A percentile compares a stretch with the other conserved stretches of the same genome.
Conservation (phyloP, 2,113 vertebrate species). For the Protomyctophum bolini region DNA sequence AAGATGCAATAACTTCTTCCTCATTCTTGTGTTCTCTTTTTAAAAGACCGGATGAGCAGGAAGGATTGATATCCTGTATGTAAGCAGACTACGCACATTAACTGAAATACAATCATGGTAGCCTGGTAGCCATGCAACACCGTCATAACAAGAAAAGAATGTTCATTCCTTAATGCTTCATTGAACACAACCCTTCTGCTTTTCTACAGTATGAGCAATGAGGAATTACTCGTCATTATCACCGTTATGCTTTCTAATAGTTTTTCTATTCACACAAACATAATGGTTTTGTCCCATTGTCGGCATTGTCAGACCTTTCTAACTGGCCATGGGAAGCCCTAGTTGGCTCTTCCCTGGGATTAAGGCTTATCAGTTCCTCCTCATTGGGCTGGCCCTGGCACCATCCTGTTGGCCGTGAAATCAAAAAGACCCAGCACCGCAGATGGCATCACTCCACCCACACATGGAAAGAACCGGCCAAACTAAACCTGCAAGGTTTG, state of each 20-base stretch:
- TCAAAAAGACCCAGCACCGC: constrained; percentile 28
- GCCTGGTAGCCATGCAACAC: constrained; percentile 1
- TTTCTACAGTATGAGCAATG: neutral
- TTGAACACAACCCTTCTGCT: neutral
- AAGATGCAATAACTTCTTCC: neutral
- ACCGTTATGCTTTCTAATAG: neutral
- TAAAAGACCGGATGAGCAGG: constrained; percentile 18
- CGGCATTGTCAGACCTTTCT: constrained; percentile 7
- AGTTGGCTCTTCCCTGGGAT: constrained; percentile 11
- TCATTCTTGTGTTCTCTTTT: neutral
- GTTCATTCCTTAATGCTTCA: constrained; percentile 18
- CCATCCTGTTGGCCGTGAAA: constrained; percentile 35
- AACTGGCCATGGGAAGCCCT: constrained; percentile 26
- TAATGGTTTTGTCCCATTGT: no score
- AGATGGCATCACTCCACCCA: constrained; percentile 38
- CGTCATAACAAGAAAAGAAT: neutral
- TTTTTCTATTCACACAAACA: no score
- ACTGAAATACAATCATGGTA: neutral
- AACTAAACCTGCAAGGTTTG: constrained; percentile 32
- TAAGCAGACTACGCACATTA: no score
- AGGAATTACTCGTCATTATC: neutral
- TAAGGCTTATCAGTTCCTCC: constrained; percentile 53
- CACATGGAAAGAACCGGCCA: constrained; percentile 25
- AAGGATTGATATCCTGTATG: constrained; percentile 8
- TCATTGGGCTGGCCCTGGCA: constrained; percentile 36